phyloP scores from a whole-genome alignment of 2,797 vertebrate genomes.

The Furcifer pardalis region DNA sequence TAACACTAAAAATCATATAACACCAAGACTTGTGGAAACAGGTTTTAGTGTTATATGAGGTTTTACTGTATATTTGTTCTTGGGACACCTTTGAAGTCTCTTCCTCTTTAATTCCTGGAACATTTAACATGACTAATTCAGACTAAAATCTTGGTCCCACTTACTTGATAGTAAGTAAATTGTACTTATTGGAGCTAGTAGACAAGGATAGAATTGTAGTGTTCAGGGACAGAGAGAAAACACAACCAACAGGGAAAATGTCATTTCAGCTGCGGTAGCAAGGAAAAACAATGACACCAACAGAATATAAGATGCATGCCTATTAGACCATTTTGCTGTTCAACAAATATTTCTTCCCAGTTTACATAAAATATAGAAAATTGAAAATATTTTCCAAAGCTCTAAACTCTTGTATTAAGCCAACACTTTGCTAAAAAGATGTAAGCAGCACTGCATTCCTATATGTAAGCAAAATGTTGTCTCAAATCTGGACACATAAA shows the following conservation, averaged over 20 bases:
- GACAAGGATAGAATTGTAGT: not conserved
- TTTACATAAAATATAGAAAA: not conserved
- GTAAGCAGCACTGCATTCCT: not conserved
- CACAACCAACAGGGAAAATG: not conserved
- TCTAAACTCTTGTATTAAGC: not conserved
- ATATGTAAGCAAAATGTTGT: not conserved
- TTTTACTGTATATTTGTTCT: not conserved
- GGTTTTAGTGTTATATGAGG: too few species aligned
- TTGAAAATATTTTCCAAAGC: not conserved
- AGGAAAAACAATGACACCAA: not conserved
- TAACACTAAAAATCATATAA: too few species aligned
- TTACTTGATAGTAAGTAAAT: too few species aligned
- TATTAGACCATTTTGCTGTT: not conserved
- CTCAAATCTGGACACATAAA: not conserved
- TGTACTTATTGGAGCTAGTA: not conserved
- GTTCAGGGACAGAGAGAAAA: not conserved
- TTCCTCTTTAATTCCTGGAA: not conserved
- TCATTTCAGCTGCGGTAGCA: not conserved
- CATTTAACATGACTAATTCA: not conserved
- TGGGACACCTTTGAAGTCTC: not conserved
- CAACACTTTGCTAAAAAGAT: not conserved
- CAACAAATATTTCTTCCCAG: not conserved
- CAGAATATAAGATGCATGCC: not conserved
- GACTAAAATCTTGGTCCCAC: not conserved
- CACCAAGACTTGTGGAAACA: too few species aligned